phyloP scores from a whole-genome alignment of 37 sponge, comb jelly and placozoan species.

The Bolinopsis microptera region DNA sequence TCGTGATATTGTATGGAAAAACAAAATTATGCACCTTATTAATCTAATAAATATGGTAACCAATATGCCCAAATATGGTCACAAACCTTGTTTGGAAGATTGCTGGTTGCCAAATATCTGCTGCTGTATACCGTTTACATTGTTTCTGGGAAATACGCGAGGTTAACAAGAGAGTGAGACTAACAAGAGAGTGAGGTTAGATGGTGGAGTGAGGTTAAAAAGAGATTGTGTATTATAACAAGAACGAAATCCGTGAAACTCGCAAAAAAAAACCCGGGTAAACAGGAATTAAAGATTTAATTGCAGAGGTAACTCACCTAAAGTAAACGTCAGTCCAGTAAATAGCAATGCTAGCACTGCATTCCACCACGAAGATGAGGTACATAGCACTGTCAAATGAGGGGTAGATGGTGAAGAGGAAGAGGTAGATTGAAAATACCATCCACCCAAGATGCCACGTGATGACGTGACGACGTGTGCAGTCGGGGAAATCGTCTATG shows the following conservation, averaged over 20 bases:
- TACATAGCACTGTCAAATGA: constrained; percentile 57
- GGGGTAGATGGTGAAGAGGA: constrained; percentile 56
- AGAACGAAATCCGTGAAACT: neutral
- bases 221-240: neutral
- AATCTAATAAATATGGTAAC: too few relatives aligned
- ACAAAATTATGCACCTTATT: too few relatives aligned
- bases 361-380: constrained; percentile 49
- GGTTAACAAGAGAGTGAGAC: neutral
- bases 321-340: constrained; percentile 28
- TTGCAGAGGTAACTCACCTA: neutral
- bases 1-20: too few relatives aligned
- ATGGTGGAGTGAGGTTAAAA: neutral
- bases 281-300: neutral
- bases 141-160: neutral
- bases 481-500: constrained; percentile 63
- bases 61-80: too few relatives aligned
- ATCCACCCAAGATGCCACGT: constrained; percentile 44
- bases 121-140: neutral
- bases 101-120: neutral
- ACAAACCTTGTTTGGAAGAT: neutral
- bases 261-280: neutral
- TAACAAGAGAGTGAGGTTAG: neutral
- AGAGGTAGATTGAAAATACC: constrained; percentile 12
- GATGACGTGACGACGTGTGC: constrained; percentile 46
- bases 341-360: constrained; percentile 1